Evolutionary conservation across 2,113 vertebrate species (phyloP), one percentile per base, ranked within the genome.

Genomic region (Perca flavescens): DNA sequence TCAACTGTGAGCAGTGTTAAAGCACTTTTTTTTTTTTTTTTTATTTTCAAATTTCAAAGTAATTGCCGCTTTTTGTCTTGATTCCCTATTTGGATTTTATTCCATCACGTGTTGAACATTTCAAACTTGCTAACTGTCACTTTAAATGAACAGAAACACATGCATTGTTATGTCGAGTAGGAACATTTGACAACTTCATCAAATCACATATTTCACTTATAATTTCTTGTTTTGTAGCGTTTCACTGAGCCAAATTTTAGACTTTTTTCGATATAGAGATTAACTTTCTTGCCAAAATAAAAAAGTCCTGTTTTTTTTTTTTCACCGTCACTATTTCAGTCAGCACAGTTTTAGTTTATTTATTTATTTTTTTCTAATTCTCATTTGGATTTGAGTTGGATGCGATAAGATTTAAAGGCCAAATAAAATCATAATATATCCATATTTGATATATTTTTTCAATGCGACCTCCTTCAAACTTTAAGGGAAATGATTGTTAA

Each of bases 371-470:
- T 10, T n/a, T 46, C 7, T 52, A 25, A 43, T 31, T 34, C 16
- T 22, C 2, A 9, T 28, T 76, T 56, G 11, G 1, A 13, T 66
- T 47, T n/a, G 40, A 28, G 13, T 65, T n/a, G 3, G 19, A 63
- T 63, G 62, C 9, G n/a, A 22, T 10, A 40, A 40, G 34, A 21
- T 40, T 21, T 36, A 19, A 40, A 8, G 43, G 43, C n/a, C 43
- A 47, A 50, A 34, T 34, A 31, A 34, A 34, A 67, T 40, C 40
- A 28, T 6, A 2, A 3, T 13, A 15, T 31, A 60, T 58, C 57
- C 43, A 61, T 62, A 69, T 68, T 68, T 67, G 63, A 77, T 34
- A n/a, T 16, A 11, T 52, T 60, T 58, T 58, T 50, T 50, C 3
- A 60, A 52, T 11, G 25, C 9, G 5, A 50, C n/a, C 15, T 68